Conservation (phyloP, 1,140 invertebrate species). For the Anadara kagoshimensis region DNA sequence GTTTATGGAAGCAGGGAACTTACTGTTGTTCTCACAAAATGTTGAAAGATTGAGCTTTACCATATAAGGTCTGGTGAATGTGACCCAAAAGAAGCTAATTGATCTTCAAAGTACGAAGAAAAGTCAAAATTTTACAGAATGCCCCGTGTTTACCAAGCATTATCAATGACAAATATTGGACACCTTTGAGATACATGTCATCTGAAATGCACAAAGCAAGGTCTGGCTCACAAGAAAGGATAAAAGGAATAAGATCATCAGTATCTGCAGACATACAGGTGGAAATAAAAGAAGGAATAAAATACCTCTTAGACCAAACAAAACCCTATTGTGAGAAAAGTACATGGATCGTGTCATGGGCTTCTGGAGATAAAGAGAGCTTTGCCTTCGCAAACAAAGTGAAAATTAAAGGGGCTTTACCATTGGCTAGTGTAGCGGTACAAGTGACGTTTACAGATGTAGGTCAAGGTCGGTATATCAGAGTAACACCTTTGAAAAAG, state of each 20-base stretch:
- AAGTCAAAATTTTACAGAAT: no score
- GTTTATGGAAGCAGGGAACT: constrained; percentile 48
- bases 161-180: no score
- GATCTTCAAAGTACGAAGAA: constrained; percentile 2
- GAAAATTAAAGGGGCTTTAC: constrained; percentile 32
- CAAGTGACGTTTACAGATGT: neutral
- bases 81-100: constrained; percentile 31
- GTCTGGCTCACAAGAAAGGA: neutral
- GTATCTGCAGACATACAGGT: neutral
- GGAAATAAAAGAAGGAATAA: neutral
- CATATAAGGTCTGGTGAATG: constrained; percentile 42
- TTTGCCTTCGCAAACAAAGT: neutral
- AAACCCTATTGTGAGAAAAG: neutral
- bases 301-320: neutral
- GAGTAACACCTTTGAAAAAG: constrained; percentile 4
- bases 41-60: constrained; percentile 57
- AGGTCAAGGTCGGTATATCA: constrained; percentile 5
- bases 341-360: constrained; percentile 47
- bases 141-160: no score
- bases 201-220: neutral
- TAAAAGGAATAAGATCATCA: neutral
- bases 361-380: constrained; percentile 28
- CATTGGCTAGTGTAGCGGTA: constrained; percentile 34
- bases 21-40: constrained; percentile 68
- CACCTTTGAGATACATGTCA: neutral